Conservation (phyloP, 2,888 invertebrate species). For the Horisme vitalbata region DNA sequence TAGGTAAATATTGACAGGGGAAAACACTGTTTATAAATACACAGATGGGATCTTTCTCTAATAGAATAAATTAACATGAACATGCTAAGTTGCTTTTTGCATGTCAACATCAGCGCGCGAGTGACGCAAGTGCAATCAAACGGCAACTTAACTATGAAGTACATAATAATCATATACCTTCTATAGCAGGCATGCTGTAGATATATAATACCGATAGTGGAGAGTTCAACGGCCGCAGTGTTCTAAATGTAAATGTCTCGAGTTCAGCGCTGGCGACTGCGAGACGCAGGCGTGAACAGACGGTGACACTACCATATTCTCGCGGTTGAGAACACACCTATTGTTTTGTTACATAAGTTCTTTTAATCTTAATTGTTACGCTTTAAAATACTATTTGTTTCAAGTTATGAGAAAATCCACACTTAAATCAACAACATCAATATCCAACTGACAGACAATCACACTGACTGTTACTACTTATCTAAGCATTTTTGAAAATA, state of each 20-base stretch:
- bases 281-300: neutral
- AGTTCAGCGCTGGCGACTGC: neutral
- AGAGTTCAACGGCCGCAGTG: neutral
- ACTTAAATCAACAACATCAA: too few relatives aligned
- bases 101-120: neutral
- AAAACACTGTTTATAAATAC: too few relatives aligned
- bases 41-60: neutral
- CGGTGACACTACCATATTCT: neutral
- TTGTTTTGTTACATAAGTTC: neutral
- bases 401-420: neutral
- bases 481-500: too few relatives aligned
- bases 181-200: neutral
- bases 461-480: too few relatives aligned
- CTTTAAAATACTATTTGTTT: neutral
- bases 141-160: neutral
- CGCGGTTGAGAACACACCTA: neutral
- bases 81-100: conserved; percentile 1
- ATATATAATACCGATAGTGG: neutral
- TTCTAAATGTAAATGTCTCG: neutral
- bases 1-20: too few relatives aligned
- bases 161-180: too few relatives aligned
- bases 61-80: neutral
- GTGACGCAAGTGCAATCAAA: conserved; percentile 8
- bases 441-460: too few relatives aligned
- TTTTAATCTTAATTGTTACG: too few relatives aligned